These are phyloP conservation scores for Menidia menidia DNA, from an alignment of 2,797 vertebrate species.

Conservation along the genomic window DNA sequence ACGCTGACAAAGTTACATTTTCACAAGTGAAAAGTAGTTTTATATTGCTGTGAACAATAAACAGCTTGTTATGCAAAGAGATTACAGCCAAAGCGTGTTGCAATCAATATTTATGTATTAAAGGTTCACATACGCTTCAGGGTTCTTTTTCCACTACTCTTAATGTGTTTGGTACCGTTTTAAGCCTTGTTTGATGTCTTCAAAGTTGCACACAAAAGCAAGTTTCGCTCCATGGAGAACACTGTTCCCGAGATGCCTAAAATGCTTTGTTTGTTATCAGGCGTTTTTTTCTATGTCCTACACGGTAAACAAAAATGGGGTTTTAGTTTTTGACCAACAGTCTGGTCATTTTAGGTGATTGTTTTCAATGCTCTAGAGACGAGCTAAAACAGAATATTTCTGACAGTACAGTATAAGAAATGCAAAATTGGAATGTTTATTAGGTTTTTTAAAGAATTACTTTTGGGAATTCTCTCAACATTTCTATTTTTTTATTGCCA, in stretches of 20 bases:
- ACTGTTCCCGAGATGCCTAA: not conserved
- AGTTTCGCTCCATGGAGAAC: not conserved
- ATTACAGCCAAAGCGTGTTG: conserved; percentile 14
- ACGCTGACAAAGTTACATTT: conserved; percentile 69
- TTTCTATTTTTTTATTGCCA: no score
- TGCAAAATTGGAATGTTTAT: no score
- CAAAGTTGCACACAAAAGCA: not conserved
- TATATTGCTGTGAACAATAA: conserved; percentile 52
- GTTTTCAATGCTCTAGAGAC: not conserved
- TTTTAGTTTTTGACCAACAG: not conserved
- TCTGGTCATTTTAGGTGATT: not conserved
- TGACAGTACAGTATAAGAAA: no score
- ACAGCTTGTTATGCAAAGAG: conserved; percentile 39
- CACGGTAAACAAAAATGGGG: not conserved
- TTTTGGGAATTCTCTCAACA: no score
- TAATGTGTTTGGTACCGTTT: not conserved
- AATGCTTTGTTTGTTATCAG: not conserved
- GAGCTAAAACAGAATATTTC: not conserved
- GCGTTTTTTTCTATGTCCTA: not conserved
- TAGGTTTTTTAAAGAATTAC: no score
- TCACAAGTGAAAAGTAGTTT: conserved; percentile 70
- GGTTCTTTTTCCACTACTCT: not conserved
- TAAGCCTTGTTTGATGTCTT: not conserved
- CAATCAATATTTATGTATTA: not conserved
- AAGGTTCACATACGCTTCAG: not conserved